A percentile compares a stretch with the other conserved stretches of the same genome.
Evolutionary conservation across 2,888 invertebrate genomes (phyloP).

Genomic region (Dyspetes luteomarginatus): DNA sequence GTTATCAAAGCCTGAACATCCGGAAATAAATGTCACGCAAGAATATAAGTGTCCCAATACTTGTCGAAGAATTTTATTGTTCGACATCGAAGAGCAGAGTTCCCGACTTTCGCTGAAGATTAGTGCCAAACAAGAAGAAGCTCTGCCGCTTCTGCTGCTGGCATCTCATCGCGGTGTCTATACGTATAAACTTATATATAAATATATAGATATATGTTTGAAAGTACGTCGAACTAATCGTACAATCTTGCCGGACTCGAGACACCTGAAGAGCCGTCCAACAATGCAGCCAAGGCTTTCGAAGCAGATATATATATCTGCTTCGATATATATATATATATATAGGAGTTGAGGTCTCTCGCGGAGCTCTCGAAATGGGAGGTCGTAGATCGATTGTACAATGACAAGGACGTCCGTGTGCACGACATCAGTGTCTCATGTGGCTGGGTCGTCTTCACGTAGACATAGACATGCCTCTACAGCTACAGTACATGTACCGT

Average conservation of each 20-base stretch:
- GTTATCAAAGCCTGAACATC: background rate
- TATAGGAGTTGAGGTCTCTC: conserved; percentile 29
- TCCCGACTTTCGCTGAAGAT: conserved; percentile 26
- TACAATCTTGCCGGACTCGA: conserved; percentile 51
- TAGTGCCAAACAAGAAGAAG: conserved; percentile 18
- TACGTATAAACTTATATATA: background rate
- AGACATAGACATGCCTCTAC: background rate
- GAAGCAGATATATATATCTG: no score
- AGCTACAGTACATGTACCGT: background rate
- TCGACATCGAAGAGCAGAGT: conserved; percentile 2
- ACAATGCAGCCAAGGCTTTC: conserved; percentile 52
- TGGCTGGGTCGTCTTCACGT: background rate
- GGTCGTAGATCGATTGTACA: conserved; percentile 56
- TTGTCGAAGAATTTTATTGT: conserved; percentile 13
- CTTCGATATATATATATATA: no score
- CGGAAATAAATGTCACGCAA: background rate
- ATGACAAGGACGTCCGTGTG: conserved; percentile 35
- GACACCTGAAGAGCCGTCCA: conserved; percentile 56
- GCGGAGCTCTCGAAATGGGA: conserved; percentile 47
- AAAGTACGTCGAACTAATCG: conserved; percentile 55
- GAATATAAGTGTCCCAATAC: background rate
- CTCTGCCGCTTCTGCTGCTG: conserved; percentile 34
- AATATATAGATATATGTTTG: conserved; percentile 35
- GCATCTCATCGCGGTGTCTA: conserved; percentile 33
- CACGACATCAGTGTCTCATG: conserved; percentile 19